phyloP scores from a whole-genome alignment of 2,797 vertebrate species.

The Halcyon smyrnensis region DNA sequence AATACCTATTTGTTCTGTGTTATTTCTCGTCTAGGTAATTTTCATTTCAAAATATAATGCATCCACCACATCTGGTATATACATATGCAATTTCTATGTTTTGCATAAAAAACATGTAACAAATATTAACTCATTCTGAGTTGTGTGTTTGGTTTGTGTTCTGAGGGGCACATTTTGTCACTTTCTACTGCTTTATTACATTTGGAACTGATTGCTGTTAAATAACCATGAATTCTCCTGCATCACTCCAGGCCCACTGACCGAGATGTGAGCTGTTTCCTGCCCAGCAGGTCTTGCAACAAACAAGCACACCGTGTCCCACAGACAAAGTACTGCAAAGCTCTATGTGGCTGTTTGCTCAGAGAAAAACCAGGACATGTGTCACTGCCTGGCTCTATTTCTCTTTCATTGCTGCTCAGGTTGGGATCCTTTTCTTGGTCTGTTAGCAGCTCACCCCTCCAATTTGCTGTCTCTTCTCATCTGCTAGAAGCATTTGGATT shows the following conservation, averaged over 20 bases:
- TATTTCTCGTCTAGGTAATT: background rate
- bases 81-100: background rate
- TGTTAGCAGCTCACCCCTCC: background rate
- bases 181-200: background rate
- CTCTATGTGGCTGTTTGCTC: background rate
- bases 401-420: background rate
- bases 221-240: background rate
- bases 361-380: background rate
- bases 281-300: background rate
- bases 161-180: background rate
- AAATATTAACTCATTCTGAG: background rate
- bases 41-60: slow-evolving; percentile 5
- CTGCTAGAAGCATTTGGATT: background rate
- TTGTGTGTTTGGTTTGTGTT: background rate
- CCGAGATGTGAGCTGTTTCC: background rate
- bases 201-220: background rate
- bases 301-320: background rate
- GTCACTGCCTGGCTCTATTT: background rate
- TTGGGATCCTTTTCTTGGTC: background rate
- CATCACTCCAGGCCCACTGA: background rate
- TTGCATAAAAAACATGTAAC: background rate
- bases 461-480: background rate
- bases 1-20: slow-evolving; percentile 3
- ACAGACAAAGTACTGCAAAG: background rate
- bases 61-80: background rate